Percentiles rank a stretch among this genome's conserved stretches.
Conservation (phyloP, 2,113 vertebrate species). For the Acrocephalus kingi region DNA sequence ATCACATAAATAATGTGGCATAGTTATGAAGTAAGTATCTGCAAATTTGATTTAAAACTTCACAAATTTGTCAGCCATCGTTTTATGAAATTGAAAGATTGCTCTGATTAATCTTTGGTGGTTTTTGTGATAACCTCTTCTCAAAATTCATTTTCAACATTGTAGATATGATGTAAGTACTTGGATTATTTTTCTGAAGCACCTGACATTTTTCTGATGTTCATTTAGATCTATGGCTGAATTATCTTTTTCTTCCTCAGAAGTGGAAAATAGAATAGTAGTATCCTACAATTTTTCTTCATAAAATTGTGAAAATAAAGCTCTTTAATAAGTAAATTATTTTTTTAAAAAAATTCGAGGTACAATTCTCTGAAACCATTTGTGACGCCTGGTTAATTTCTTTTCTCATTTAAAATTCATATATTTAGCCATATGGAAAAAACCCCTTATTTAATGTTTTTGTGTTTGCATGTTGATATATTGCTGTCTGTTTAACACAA, state of each 20-base stretch:
- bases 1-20: slow-evolving; percentile 88
- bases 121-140: slow-evolving; percentile 21
- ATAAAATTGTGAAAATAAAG: background rate
- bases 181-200: background rate
- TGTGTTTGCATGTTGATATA: background rate
- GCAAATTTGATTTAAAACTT: slow-evolving; percentile 82
- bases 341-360: background rate
- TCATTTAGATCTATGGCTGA: background rate
- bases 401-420: background rate
- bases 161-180: background rate
- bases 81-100: slow-evolving; percentile 68
- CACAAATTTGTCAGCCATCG: slow-evolving; percentile 79
- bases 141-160: background rate
- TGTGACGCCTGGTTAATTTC: background rate
- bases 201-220: background rate
- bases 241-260: background rate
- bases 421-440: background rate
- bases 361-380: background rate
- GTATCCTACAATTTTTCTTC: background rate
- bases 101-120: slow-evolving; percentile 62
- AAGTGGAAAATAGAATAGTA: background rate
- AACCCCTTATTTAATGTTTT: background rate
- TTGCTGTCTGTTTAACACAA: background rate
- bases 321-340: background rate
- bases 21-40: slow-evolving; percentile 79